Evolutionary conservation across 2,113 vertebrate species (phyloP).

Genomic region (Trinectes maculatus): DNA sequence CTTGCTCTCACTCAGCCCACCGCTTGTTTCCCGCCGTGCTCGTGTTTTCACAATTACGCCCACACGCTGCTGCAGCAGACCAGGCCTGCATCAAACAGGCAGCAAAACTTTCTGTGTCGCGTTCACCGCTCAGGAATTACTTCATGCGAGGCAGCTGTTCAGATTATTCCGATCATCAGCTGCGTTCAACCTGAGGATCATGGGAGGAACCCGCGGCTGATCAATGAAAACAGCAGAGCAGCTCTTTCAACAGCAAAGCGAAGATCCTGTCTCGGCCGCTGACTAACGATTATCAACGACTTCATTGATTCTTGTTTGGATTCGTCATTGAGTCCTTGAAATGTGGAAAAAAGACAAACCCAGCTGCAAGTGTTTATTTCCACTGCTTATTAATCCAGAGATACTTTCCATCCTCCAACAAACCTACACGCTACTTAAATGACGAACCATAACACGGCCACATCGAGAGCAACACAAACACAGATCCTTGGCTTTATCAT

Average conservation of each 20-base stretch:
- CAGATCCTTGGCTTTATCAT: no score
- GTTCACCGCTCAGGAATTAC: slow-evolving; percentile 38
- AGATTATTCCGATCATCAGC: slow-evolving; percentile 16
- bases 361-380: no score
- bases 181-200: slow-evolving; percentile 33
- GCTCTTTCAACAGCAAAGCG: no score
- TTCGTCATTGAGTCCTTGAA: no score
- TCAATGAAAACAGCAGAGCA: slow-evolving; percentile 26
- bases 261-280: neutral
- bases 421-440: no score
- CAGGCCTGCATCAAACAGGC: slow-evolving; percentile 5
- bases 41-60: slow-evolving; percentile 58
- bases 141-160: slow-evolving; percentile 37
- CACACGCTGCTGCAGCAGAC: slow-evolving; percentile 45
- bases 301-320: neutral
- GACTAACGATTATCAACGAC: neutral
- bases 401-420: no score
- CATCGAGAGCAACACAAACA: no score
- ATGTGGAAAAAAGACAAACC: no score
- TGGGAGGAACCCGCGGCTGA: slow-evolving; percentile 16
- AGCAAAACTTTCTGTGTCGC: slow-evolving; percentile 16
- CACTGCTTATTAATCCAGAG: no score
- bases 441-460: no score
- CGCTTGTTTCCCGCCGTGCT: slow-evolving; percentile 24
- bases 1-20: slow-evolving; percentile 33